Conservation (phyloP, 2,797 vertebrate species). For the Pangasius macronema region DNA sequence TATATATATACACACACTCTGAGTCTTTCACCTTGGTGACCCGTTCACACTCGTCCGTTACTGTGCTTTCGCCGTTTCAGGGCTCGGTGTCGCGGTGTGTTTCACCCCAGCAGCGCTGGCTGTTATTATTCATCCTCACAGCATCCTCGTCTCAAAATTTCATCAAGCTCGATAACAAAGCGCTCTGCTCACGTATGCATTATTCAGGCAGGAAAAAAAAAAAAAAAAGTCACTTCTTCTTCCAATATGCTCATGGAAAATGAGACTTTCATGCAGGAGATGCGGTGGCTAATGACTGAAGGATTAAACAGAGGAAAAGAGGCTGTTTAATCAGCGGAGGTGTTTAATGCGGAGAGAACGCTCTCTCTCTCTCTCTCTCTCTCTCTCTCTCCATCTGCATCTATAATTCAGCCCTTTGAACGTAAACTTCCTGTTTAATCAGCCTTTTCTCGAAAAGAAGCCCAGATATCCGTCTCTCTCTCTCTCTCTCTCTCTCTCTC, state of each 20-base stretch:
- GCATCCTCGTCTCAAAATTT: not conserved
- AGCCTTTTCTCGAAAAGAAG: constrained; percentile 55
- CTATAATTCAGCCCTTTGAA: constrained; percentile 50
- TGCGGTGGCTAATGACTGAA: constrained; percentile 56
- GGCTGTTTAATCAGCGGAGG: constrained; percentile 62
- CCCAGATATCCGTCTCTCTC: constrained; percentile 40
- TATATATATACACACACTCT: no score
- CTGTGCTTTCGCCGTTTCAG: not conserved
- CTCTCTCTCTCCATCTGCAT: constrained; percentile 54
- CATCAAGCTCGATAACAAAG: constrained; percentile 29
- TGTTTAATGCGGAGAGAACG: constrained; percentile 55
- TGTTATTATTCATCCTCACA: constrained; percentile 6
- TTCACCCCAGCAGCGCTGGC: not conserved
- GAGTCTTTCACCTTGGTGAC: not conserved
- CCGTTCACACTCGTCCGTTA: not conserved
- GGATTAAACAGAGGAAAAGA: constrained; percentile 63
- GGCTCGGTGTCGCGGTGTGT: not conserved
- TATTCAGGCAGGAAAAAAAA: constrained; percentile 33
- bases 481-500: constrained; percentile 23
- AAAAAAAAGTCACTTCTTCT: constrained; percentile 48
- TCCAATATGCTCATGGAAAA: constrained; percentile 55
- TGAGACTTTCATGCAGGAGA: constrained; percentile 64
- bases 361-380: not conserved
- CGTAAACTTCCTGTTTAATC: constrained; percentile 53
- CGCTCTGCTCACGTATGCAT: constrained; percentile 27